Evolutionary conservation across 53 echinoderm and acorn worm species (phyloP).

Genomic region (Zoroaster sp.): DNA sequence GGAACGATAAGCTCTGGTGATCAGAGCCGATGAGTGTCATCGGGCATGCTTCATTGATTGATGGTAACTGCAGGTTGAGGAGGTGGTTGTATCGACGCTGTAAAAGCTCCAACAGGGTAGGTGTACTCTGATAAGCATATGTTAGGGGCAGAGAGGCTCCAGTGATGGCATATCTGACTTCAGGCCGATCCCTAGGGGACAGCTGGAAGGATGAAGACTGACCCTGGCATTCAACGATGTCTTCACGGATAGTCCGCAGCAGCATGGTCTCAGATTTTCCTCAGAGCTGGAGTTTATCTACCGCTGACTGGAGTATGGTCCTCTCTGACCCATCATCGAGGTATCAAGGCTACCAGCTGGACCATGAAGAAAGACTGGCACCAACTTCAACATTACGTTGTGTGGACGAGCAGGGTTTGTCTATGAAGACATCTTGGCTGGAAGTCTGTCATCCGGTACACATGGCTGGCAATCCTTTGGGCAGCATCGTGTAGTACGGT

Average conservation of each 20-base stretch:
- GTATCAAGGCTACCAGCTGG: not conserved
- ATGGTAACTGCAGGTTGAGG: not conserved
- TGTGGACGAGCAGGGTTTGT: not conserved
- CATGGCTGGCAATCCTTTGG: not conserved
- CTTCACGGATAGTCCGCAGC: not conserved
- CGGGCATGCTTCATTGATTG: not conserved
- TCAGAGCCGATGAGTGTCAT: conserved; percentile 24
- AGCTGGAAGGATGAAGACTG: not conserved
- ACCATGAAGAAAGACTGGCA: not conserved
- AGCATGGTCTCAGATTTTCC: not conserved
- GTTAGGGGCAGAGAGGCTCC: not conserved
- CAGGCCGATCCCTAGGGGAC: not conserved
- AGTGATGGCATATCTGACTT: not conserved
- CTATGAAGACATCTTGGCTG: not conserved
- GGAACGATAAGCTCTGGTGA: not conserved
- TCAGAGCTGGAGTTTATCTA: not conserved
- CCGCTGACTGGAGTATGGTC: not conserved
- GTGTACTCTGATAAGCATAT: not conserved
- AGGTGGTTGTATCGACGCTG: not conserved
- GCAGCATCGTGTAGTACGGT: not conserved
- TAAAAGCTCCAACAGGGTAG: not conserved
- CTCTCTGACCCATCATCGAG: not conserved
- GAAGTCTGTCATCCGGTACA: not conserved
- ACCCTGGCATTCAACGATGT: not conserved
- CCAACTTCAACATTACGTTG: not conserved